A percentile compares a stretch with the other conserved stretches of the same genome.
These are phyloP conservation scores for Drosophila sp. DNA, from an alignment of 1,140 invertebrate species.

Conservation along the genomic window DNA sequence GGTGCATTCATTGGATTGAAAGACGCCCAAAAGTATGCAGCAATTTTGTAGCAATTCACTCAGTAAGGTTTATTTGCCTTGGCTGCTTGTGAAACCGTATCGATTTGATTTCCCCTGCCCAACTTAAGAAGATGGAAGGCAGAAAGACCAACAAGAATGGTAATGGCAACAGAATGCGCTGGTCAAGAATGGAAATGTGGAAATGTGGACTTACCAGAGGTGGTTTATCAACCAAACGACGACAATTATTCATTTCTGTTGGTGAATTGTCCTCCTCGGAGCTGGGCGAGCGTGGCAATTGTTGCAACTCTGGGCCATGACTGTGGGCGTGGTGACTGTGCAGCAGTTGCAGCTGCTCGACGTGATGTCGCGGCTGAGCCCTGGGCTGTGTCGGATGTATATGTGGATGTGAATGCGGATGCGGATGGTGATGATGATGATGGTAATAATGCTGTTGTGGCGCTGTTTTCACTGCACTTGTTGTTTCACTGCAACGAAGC, in stretches of 20 bases:
- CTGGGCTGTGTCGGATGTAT: conserved; percentile 37
- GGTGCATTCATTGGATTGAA: conserved; percentile 1
- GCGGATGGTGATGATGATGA: conserved; percentile 61
- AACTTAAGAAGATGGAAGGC: conserved; percentile 62
- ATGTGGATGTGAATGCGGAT: conserved; percentile 42
- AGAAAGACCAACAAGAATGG: background rate
- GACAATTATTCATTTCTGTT: conserved; percentile 94
- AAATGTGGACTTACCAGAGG: conserved; percentile 87
- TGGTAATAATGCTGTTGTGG: conserved; percentile 56
- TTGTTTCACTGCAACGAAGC: conserved; percentile 12
- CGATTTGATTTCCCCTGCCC: conserved; percentile 5
- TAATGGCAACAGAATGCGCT: background rate
- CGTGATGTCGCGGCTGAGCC: conserved; percentile 59
- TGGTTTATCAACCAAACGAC: conserved; percentile 91
- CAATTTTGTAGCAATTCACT: conserved; percentile 12
- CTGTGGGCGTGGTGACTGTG: conserved; percentile 59
- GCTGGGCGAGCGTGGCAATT: conserved; percentile 88
- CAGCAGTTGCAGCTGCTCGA: conserved; percentile 71
- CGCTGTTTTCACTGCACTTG: conserved; percentile 20
- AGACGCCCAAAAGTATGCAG: conserved; percentile 24
- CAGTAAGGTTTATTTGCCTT: conserved; percentile 15
- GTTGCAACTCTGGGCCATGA: conserved; percentile 59
- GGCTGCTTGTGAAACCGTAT: conserved; percentile 17
- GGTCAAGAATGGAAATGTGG: background rate
- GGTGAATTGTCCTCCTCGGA: conserved; percentile 94